Percentiles rank a stretch among this genome's conserved stretches.
phyloP scores from a whole-genome alignment of 2,888 invertebrate genomes.

The Thalpophila matura region DNA sequence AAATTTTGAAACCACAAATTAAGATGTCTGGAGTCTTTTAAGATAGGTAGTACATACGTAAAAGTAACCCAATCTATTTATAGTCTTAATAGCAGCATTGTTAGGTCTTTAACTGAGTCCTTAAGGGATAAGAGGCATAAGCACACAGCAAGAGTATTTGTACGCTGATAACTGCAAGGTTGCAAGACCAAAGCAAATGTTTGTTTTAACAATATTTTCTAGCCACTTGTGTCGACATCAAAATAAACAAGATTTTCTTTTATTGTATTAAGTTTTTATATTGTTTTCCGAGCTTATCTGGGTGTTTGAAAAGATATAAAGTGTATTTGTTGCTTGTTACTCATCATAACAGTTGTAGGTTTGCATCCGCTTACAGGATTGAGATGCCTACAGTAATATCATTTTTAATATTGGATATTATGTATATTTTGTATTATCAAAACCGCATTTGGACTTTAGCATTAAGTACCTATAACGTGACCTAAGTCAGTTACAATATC shows the following conservation, averaged over 20 bases:
- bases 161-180: conserved; percentile 63
- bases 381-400: too few species aligned
- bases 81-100: conserved; percentile 11
- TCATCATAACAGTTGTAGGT: conserved; percentile 1
- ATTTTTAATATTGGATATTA: too few species aligned
- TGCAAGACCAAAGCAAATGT: conserved; percentile 78
- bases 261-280: conserved; percentile 63
- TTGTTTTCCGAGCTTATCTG: conserved; percentile 61
- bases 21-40: background rate
- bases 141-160: conserved; percentile 56
- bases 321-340: conserved; percentile 17
- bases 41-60: background rate
- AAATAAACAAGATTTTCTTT: conserved; percentile 82
- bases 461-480: background rate
- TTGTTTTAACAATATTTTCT: conserved; percentile 87
- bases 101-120: conserved; percentile 48
- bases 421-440: conserved; percentile 4
- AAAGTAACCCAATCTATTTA: background rate
- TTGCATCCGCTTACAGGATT: too few species aligned
- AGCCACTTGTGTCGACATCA: conserved; percentile 88
- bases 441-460: conserved; percentile 8
- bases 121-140: conserved; percentile 53
- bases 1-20: background rate
- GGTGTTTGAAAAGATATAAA: conserved; percentile 30
- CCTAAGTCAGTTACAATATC: background rate